phyloP scores from a whole-genome alignment of 2,113 vertebrate species.

The Tiliqua scincoides region DNA sequence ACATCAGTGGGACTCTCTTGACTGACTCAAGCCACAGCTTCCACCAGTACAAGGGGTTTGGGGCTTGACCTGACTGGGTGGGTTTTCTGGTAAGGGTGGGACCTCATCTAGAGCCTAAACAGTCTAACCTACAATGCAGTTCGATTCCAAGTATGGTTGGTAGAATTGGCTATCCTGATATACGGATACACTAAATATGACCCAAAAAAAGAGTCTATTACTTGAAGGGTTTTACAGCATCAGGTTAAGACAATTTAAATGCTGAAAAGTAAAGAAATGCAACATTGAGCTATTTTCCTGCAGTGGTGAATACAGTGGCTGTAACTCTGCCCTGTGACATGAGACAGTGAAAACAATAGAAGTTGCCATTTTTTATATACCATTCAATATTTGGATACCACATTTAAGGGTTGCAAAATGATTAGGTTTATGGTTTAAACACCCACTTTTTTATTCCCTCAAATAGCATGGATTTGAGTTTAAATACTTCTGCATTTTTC shows the following conservation, averaged over 20 bases:
- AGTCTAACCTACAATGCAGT: too few relatives aligned
- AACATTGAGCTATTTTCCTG: neutral
- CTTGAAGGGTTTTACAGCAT: neutral
- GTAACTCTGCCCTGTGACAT: neutral
- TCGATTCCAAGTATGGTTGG: neutral
- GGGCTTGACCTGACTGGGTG: too few relatives aligned
- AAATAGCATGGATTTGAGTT: conserved; percentile 4
- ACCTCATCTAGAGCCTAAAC: too few relatives aligned
- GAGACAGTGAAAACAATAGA: neutral
- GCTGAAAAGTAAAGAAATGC: conserved; percentile 15
- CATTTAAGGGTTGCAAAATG: neutral
- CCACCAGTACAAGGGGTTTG: too few relatives aligned
- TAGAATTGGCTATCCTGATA: neutral
- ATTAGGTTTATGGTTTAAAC: neutral
- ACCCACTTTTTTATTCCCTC: neutral
- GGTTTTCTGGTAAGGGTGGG: too few relatives aligned
- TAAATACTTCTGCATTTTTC: neutral
- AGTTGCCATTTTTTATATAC: conserved; percentile 5
- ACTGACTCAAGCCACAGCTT: too few relatives aligned
- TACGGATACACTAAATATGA: neutral
- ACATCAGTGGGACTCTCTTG: too few relatives aligned
- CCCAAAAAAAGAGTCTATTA: neutral
- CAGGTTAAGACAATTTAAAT: conserved; percentile 11
- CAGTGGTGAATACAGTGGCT: neutral
- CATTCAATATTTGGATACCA: neutral